Percentiles rank a stretch among this genome's conserved stretches.
Conservation (phyloP, 2,888 invertebrate species). For the Mongoloraphidia duomilia region DNA sequence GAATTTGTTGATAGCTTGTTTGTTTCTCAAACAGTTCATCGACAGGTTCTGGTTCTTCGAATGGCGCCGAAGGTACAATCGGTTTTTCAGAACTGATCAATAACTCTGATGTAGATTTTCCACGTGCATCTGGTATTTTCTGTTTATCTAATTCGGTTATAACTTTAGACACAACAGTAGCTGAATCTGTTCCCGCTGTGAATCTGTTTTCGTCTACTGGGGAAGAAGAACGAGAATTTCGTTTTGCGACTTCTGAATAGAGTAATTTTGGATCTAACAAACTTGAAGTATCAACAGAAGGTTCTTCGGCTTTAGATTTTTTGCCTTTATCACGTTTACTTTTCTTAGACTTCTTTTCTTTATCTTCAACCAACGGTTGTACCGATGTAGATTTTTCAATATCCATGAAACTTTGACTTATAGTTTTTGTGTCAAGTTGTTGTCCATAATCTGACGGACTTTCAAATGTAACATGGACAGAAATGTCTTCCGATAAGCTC, state of each 20-base stretch:
- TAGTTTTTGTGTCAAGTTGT: constrained; percentile 16
- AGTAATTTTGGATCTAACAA: constrained; percentile 20
- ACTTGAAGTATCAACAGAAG: neutral
- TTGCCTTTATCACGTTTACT: constrained; percentile 8
- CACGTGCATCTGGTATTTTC: neutral
- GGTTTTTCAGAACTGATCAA: neutral
- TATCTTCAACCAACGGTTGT: constrained; percentile 11
- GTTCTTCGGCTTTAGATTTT: constrained; percentile 1
- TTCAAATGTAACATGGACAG: constrained; percentile 19
- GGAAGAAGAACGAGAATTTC: constrained; percentile 22
- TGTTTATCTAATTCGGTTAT: constrained; percentile 22
- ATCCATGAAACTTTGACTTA: constrained; percentile 17
- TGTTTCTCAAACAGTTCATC: neutral
- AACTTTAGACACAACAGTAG: constrained; percentile 20
- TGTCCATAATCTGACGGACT: constrained; percentile 1
- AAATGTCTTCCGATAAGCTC: constrained; percentile 17
- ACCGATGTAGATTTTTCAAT: constrained; percentile 15
- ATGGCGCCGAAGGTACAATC: neutral
- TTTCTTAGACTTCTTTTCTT: constrained; percentile 11
- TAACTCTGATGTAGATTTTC: too few relatives aligned
- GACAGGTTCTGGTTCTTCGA: neutral
- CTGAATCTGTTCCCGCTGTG: constrained; percentile 3
- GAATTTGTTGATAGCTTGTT: neutral
- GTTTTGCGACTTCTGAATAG: constrained; percentile 24
- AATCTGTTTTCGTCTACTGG: constrained; percentile 12